Evolutionary conservation across 30 jellyfish, hydroid and myxozoan genomes (phyloP).

Genomic region (Pelagia noctiluca): DNA sequence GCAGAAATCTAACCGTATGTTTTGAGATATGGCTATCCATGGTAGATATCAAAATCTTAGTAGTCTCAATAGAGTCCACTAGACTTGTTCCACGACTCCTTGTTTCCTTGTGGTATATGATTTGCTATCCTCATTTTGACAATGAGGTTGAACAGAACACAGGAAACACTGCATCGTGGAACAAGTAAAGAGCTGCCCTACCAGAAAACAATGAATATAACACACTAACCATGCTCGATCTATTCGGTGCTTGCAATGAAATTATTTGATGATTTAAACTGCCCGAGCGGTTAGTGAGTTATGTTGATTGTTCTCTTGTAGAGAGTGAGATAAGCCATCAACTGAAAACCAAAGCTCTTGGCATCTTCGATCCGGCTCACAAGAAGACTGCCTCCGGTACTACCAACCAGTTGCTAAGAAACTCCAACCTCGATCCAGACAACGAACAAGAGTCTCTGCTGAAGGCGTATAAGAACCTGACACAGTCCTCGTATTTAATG

Average conservation of each 20-base stretch:
- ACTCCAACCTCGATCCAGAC: slow-evolving; percentile 61
- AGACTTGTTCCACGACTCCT: too few relatives aligned
- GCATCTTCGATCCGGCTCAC: slow-evolving; percentile 20
- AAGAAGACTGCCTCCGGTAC: slow-evolving; percentile 67
- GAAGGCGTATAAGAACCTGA: slow-evolving; percentile 63
- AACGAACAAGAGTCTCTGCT: slow-evolving; percentile 39
- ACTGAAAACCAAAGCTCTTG: slow-evolving; percentile 47
- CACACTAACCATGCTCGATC: slow-evolving; percentile 72
- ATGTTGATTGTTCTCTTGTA: slow-evolving; percentile 63
- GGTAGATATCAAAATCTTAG: too few relatives aligned
- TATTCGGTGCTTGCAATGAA: not conserved
- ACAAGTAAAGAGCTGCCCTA: too few relatives aligned
- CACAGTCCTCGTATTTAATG: slow-evolving; percentile 73
- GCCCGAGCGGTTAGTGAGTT: slow-evolving; percentile 64
- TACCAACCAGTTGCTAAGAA: slow-evolving; percentile 25
- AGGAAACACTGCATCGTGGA: not conserved
- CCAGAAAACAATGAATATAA: slow-evolving; percentile 56
- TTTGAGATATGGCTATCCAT: too few relatives aligned
- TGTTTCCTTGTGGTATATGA: too few relatives aligned
- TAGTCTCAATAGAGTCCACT: too few relatives aligned
- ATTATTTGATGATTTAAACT: not conserved
- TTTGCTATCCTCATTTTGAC: too few relatives aligned
- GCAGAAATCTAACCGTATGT: too few relatives aligned
- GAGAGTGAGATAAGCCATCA: slow-evolving; percentile 66
- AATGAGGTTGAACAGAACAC: slow-evolving; percentile 12